Evolutionary conservation across 2,113 vertebrate genomes (phyloP).

Genomic region (Craseonycteris thonglongyai): DNA sequence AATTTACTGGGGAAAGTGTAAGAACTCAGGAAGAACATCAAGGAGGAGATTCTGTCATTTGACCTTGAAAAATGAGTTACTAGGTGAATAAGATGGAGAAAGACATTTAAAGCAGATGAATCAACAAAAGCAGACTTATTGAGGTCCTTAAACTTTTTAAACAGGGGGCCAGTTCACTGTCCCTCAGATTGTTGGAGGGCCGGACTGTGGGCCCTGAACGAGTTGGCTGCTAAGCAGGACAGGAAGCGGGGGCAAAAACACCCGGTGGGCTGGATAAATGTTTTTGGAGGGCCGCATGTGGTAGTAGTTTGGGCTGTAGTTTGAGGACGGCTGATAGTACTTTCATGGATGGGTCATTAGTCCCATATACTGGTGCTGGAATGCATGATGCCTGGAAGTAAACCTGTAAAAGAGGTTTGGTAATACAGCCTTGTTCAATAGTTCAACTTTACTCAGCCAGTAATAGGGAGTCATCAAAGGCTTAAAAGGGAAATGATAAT

Average conservation of each 20-base stretch:
- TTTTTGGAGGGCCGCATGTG: too few species aligned
- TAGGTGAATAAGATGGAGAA: neutral
- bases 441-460: neutral
- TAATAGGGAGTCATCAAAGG: neutral
- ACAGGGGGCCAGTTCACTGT: too few species aligned
- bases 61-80: neutral
- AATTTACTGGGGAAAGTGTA: neutral
- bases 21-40: neutral
- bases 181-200: too few species aligned
- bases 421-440: neutral
- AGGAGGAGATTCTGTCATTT: neutral
- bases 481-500: neutral
- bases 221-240: too few species aligned
- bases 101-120: neutral
- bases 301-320: too few species aligned
- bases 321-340: too few species aligned
- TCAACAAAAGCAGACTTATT: neutral
- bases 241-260: too few species aligned
- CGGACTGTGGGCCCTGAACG: too few species aligned
- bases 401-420: neutral
- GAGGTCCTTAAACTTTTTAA: too few species aligned
- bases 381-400: neutral
- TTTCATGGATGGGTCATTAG: neutral
- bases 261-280: too few species aligned
- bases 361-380: too few species aligned